A percentile compares a stretch with the other conserved stretches of the same genome.
These are phyloP conservation scores for Adelosebastes latens DNA, from an alignment of 2,797 vertebrate species.

Conservation along the genomic window DNA sequence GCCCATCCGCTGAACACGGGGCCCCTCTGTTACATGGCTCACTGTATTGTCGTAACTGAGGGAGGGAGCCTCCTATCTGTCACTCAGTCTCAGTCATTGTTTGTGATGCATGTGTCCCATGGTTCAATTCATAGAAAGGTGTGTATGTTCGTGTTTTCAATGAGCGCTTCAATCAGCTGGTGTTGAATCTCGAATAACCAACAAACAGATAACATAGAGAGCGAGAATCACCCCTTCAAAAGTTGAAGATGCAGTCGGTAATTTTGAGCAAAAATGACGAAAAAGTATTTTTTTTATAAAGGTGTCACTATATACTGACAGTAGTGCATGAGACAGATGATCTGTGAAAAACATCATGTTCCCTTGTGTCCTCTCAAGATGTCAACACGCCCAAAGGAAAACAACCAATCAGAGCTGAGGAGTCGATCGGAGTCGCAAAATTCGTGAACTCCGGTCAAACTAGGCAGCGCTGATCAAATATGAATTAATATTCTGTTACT, in stretches of 20 bases:
- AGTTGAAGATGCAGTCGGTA: background rate
- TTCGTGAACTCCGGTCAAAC: too few species aligned
- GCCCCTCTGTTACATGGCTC: constrained; percentile 48
- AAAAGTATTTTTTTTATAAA: too few species aligned
- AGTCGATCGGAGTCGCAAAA: too few species aligned
- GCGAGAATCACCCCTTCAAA: background rate
- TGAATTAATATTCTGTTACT: too few species aligned
- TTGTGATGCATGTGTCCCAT: background rate
- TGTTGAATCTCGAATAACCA: background rate
- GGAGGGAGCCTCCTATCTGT: constrained; percentile 47
- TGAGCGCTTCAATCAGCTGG: background rate
- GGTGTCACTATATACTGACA: too few species aligned
- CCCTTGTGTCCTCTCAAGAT: too few species aligned
- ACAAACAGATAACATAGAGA: background rate
- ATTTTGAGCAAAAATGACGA: too few species aligned
- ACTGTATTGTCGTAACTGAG: constrained; percentile 15
- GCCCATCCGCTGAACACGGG: constrained; percentile 59
- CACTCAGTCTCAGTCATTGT: constrained; percentile 27
- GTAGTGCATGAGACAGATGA: too few species aligned
- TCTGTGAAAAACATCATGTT: too few species aligned
- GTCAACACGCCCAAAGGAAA: too few species aligned
- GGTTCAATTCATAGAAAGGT: background rate
- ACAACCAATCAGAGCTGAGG: too few species aligned
- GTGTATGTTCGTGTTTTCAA: background rate
- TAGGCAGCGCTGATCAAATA: too few species aligned